Conservation (phyloP, 1,140 invertebrate genomes). For the Episyrphus balteatus region DNA sequence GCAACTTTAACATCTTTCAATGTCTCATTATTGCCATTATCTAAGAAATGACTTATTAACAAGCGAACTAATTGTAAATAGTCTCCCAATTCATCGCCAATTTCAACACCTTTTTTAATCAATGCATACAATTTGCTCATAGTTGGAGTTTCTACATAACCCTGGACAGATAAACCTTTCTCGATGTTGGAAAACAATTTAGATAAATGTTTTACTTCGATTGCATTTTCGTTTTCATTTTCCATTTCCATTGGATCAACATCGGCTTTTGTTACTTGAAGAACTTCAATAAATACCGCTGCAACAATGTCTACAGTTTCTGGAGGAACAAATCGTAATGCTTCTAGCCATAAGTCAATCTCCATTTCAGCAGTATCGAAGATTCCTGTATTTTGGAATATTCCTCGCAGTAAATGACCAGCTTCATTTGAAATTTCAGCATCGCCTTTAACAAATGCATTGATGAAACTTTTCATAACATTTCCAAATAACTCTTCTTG, state of each 20-base stretch:
- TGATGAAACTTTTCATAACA: constrained; percentile 43
- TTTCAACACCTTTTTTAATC: constrained; percentile 20
- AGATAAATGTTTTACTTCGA: constrained; percentile 14
- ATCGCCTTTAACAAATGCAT: constrained; percentile 37
- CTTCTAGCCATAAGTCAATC: constrained; percentile 54
- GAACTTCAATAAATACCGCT: constrained; percentile 16
- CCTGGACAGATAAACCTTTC: constrained; percentile 26
- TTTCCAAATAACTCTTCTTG: constrained; percentile 46
- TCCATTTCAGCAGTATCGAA: constrained; percentile 48
- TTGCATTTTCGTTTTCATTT: constrained; percentile 7
- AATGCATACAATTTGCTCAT: constrained; percentile 27
- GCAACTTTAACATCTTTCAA: not conserved
- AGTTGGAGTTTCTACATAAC: constrained; percentile 24
- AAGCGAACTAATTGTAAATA: constrained; percentile 27
- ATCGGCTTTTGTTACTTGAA: constrained; percentile 11
- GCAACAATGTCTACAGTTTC: constrained; percentile 17
- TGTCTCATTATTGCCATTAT: too few species aligned
- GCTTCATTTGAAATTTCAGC: constrained; percentile 29
- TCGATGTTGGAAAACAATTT: constrained; percentile 29
- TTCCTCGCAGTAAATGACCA: constrained; percentile 35
- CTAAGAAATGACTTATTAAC: constrained; percentile 24
- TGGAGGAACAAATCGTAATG: constrained; percentile 24
- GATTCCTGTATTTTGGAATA: constrained; percentile 48
- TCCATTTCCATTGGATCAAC: constrained; percentile 12
- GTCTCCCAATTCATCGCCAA: constrained; percentile 16